Conservation (phyloP, 2,797 vertebrate species). For the Cichlasoma orientale region DNA sequence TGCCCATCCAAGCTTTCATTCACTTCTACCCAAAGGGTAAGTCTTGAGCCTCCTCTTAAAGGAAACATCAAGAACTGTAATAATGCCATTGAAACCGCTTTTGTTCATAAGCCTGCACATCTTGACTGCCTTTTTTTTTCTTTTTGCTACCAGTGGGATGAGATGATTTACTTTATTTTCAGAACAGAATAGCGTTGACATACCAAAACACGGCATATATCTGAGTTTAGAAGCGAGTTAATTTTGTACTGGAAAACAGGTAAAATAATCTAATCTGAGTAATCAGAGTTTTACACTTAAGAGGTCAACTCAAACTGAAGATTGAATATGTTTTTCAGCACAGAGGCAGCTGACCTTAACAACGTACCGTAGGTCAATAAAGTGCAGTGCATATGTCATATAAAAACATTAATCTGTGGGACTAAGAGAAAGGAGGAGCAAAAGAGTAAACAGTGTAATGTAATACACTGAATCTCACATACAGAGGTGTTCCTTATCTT, state of each 20-base stretch:
- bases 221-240: background rate
- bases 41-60: slow-evolving; percentile 6
- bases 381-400: background rate
- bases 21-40: slow-evolving; percentile 15
- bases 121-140: background rate
- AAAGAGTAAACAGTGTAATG: background rate
- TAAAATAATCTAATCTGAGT: background rate
- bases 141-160: background rate
- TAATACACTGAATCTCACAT: background rate
- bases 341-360: fast-evolving
- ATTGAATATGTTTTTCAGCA: background rate
- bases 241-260: background rate
- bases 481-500: background rate
- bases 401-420: background rate
- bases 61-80: slow-evolving; percentile 1
- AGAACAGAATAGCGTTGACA: background rate
- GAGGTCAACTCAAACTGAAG: background rate
- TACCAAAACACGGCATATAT: background rate
- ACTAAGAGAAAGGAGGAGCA: background rate
- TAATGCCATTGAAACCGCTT: background rate
- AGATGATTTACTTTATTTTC: background rate
- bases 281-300: background rate
- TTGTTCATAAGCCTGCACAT: background rate
- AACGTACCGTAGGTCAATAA: no score
- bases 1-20: slow-evolving; percentile 30